Percentiles rank a stretch among this genome's conserved stretches.
Conservation (phyloP, 1,140 invertebrate species). For the Plodia interpunctella region DNA sequence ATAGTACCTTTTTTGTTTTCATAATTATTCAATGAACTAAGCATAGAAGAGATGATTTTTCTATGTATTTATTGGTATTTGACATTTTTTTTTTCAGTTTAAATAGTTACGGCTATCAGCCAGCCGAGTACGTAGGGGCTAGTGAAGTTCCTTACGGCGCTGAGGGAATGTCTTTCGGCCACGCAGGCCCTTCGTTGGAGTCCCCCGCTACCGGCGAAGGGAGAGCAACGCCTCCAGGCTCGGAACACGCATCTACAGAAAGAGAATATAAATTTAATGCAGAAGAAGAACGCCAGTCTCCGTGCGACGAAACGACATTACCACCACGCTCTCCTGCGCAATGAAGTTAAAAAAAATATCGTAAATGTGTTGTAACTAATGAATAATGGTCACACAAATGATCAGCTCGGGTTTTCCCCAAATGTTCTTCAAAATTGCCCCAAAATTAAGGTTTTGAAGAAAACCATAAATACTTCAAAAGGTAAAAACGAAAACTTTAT, state of each 20-base stretch:
- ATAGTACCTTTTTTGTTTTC: no score
- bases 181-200: constrained; percentile 43
- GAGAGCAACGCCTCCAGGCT: constrained; percentile 41
- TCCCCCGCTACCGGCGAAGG: constrained; percentile 36
- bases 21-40: no score
- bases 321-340: constrained; percentile 53
- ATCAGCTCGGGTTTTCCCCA: no score
- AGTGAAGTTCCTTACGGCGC: constrained; percentile 53
- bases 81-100: constrained; percentile 40
- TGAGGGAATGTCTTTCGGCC: constrained; percentile 54
- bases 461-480: no score
- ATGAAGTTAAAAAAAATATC: constrained; percentile 26
- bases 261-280: constrained; percentile 65
- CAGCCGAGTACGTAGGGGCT: constrained; percentile 60
- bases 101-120: constrained; percentile 67
- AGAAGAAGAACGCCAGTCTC: constrained; percentile 61
- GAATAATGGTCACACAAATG: no score
- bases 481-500: no score
- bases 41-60: no score
- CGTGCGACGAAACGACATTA: constrained; percentile 46
- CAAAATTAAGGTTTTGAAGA: no score
- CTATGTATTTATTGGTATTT: no score
- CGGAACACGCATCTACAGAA: constrained; percentile 53
- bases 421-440: no score
- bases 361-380: no score